These are phyloP conservation scores for Cheirogaleus major DNA, from an alignment of 2,797 vertebrate genomes.

Conservation along the genomic window DNA sequence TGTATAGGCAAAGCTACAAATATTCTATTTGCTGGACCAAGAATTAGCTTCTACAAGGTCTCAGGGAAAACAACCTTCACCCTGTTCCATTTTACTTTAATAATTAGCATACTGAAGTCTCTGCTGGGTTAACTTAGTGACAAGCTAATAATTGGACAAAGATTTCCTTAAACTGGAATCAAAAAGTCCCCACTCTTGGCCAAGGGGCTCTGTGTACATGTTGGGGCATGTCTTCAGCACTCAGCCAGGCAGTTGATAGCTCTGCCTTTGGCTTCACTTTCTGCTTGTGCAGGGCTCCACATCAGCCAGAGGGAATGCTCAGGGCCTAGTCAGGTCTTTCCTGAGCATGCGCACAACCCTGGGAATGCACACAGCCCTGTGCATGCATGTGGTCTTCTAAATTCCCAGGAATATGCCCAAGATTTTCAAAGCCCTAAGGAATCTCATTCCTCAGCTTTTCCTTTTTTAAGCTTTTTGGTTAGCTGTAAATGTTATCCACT, in stretches of 20 bases:
- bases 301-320: not conserved
- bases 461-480: slow-evolving; percentile 16
- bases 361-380: not conserved
- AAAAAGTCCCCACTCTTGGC: not conserved
- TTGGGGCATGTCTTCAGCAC: slow-evolving; percentile 29
- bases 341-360: not conserved
- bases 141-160: slow-evolving; percentile 36
- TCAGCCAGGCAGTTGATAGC: not conserved
- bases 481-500: not conserved
- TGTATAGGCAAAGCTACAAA: not conserved
- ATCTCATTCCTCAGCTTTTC: slow-evolving; percentile 3
- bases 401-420: not conserved
- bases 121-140: slow-evolving; percentile 20
- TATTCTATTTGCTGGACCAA: not conserved
- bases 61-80: slow-evolving; percentile 27
- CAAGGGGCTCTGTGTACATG: not conserved
- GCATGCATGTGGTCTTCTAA: not conserved
- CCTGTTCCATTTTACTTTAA: slow-evolving; percentile 23
- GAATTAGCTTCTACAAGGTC: not conserved
- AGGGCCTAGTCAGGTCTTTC: not conserved
- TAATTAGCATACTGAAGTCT: slow-evolving; percentile 6
- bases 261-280: not conserved
- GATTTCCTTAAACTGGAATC: slow-evolving; percentile 35
- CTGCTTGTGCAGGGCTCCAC: not conserved
- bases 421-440: slow-evolving; percentile 5